Conservation (phyloP, 2,797 vertebrate species). For the Luscinia luscinia region DNA sequence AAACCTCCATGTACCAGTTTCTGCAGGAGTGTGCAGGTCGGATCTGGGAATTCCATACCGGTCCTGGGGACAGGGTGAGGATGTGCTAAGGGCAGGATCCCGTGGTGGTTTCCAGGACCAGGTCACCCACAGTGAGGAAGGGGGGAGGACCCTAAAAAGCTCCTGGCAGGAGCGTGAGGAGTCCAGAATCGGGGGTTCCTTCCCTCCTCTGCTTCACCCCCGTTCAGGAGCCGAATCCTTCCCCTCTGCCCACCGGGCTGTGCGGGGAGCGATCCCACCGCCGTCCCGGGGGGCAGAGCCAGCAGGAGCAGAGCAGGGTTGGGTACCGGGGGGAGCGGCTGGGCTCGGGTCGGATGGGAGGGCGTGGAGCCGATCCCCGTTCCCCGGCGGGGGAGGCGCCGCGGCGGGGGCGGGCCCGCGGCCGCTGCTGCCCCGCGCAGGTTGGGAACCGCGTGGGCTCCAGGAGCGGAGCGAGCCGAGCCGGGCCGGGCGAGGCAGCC, state of each 20-base stretch:
- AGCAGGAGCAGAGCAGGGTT: no score
- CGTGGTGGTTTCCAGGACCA: accelerated
- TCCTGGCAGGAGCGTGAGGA: background rate
- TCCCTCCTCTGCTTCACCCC: background rate
- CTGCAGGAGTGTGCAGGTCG: background rate
- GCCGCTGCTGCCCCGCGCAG: background rate
- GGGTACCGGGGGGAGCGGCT: no score
- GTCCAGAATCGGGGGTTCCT: accelerated
- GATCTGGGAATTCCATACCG: background rate
- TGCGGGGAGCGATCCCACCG: no score
- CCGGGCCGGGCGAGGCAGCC: background rate
- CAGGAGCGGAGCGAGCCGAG: background rate
- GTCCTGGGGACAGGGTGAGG: accelerated
- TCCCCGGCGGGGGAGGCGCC: background rate
- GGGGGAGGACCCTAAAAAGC: no score
- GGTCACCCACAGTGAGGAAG: accelerated
- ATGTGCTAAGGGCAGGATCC: background rate
- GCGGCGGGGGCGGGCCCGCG: background rate
- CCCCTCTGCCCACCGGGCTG: background rate
- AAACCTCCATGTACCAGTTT: accelerated
- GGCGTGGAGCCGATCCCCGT: no score
- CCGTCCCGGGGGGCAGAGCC: no score
- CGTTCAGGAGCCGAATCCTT: accelerated
- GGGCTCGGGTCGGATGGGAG: no score
- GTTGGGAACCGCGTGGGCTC: background rate